Evolutionary conservation across 2,113 vertebrate genomes (phyloP).

Genomic region (Bostrychus sinensis): DNA sequence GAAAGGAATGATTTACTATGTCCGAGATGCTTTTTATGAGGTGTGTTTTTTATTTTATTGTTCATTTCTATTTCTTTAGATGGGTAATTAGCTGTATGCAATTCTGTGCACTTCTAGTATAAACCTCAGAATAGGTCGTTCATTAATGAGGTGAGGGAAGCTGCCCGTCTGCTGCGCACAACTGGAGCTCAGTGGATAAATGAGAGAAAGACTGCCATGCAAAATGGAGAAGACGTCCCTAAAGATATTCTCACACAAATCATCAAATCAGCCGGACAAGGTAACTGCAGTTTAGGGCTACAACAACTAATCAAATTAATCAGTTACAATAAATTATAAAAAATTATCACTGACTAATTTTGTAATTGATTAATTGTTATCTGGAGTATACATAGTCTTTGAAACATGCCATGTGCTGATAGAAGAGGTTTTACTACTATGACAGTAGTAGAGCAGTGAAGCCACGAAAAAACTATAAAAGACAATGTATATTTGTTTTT

Average conservation of each 20-base stretch:
- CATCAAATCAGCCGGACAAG: slow-evolving; percentile 80
- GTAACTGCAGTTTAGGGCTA: slow-evolving; percentile 11
- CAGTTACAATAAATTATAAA: too few species aligned
- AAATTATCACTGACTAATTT: too few species aligned
- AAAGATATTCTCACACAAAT: slow-evolving; percentile 91
- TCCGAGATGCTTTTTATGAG: slow-evolving; percentile 67
- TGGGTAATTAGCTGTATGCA: too few species aligned
- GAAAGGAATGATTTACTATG: slow-evolving; percentile 74
- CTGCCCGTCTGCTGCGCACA: slow-evolving; percentile 80
- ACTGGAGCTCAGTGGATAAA: slow-evolving; percentile 85
- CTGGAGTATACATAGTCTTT: too few species aligned
- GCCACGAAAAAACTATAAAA: too few species aligned
- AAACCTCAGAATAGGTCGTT: slow-evolving; percentile 79
- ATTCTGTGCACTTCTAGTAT: slow-evolving; percentile 57
- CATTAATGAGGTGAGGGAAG: slow-evolving; percentile 79
- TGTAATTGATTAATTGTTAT: too few species aligned
- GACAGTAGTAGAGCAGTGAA: too few species aligned
- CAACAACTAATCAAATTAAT: too few species aligned
- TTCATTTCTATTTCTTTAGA: too few species aligned
- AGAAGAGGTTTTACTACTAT: too few species aligned
- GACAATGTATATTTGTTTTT: too few species aligned
- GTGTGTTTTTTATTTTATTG: slow-evolving; percentile 67
- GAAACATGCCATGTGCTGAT: too few species aligned
- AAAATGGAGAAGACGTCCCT: slow-evolving; percentile 78
- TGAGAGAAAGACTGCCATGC: slow-evolving; percentile 79